phyloP scores from a whole-genome alignment of 2,888 invertebrate genomes.

The Plusia festucae region DNA sequence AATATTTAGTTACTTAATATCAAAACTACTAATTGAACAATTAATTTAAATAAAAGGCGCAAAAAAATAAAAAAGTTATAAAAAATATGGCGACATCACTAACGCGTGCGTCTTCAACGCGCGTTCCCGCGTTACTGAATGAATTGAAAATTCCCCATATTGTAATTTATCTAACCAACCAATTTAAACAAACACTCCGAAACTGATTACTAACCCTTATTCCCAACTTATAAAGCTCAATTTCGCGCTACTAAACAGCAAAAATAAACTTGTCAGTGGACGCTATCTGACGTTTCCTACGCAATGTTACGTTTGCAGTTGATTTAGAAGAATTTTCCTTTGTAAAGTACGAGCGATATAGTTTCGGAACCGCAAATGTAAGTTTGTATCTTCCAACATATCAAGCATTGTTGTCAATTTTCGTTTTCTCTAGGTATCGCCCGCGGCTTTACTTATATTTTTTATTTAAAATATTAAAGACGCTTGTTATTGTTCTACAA shows the following conservation, averaged over 20 bases:
- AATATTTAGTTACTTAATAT: neutral
- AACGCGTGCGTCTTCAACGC: constrained; percentile 60
- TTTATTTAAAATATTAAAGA: neutral
- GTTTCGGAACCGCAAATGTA: constrained; percentile 40
- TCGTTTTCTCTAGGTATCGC: constrained; percentile 33
- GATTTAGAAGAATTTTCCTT: constrained; percentile 26
- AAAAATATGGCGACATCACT: neutral
- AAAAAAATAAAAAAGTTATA: constrained; percentile 17
- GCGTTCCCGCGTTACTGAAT: constrained; percentile 80
- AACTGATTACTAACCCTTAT: constrained; percentile 24
- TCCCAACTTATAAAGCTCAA: neutral
- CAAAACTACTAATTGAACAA: neutral
- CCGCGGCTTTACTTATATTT: constrained; percentile 9
- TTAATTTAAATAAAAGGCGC: constrained; percentile 1
- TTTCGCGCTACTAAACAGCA: constrained; percentile 26
- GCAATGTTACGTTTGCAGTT: constrained; percentile 55
- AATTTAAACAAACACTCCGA: constrained; percentile 16
- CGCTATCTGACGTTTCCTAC: constrained; percentile 54
- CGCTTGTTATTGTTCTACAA: neutral
- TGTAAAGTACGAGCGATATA: constrained; percentile 23
- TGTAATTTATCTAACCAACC: constrained; percentile 35
- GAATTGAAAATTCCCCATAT: constrained; percentile 38
- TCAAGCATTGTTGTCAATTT: constrained; percentile 54
- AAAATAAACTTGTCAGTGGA: constrained; percentile 20
- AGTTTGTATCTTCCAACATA: constrained; percentile 44